A percentile compares a stretch with the other conserved stretches of the same genome.
phyloP scores from a whole-genome alignment of 2,888 invertebrate genomes.

The Eristalis intricaria region DNA sequence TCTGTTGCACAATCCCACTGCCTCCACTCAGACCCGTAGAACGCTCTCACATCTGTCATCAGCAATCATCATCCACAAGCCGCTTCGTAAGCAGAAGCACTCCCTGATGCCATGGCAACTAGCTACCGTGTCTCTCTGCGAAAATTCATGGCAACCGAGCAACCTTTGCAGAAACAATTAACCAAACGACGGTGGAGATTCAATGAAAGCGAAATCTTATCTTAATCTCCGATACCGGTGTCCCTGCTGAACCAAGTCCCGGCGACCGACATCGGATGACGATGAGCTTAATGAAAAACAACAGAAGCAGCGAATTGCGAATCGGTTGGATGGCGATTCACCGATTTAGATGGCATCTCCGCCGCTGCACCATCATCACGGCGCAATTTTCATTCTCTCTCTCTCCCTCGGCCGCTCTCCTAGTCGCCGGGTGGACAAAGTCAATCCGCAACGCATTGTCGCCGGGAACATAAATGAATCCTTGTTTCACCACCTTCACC shows the following conservation, averaged over 20 bases:
- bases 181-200: neutral
- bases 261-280: neutral
- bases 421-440: conserved; percentile 1
- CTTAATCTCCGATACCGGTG: neutral
- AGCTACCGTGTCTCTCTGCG: too few relatives aligned
- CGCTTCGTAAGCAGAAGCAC: too few relatives aligned
- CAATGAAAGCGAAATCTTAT: neutral
- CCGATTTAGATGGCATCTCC: neutral
- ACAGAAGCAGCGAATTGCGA: neutral
- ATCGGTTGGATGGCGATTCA: neutral
- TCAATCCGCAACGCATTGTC: conserved; percentile 47
- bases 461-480: conserved; percentile 20
- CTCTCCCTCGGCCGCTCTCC: neutral
- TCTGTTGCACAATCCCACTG: too few relatives aligned
- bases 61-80: too few relatives aligned
- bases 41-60: too few relatives aligned
- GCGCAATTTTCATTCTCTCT: neutral
- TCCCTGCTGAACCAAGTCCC: neutral
- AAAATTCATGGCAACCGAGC: neutral
- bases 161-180: neutral
- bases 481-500: neutral
- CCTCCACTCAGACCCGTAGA: too few relatives aligned
- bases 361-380: conserved; percentile 7
- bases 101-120: too few relatives aligned
- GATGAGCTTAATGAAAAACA: neutral